Evolutionary conservation across 2,888 invertebrate species (phyloP).

Genomic region (Rhamphomyia laevipes): DNA sequence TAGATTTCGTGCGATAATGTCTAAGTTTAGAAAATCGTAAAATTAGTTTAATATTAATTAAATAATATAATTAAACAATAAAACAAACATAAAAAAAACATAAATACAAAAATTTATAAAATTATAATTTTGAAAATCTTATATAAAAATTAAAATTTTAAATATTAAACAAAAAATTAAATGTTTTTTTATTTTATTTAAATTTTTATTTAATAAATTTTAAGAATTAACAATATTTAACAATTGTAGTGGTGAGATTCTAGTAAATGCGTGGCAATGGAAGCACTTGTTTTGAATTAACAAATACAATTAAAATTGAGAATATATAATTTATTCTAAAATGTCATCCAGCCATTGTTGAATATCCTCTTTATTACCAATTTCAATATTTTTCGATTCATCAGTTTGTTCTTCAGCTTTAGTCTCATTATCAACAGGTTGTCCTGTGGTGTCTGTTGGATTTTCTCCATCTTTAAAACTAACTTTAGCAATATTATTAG

Average conservation of each 20-base stretch:
- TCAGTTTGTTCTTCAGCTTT: neutral
- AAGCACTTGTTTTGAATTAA: neutral
- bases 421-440: neutral
- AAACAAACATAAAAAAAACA: neutral
- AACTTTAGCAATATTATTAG: slow-evolving; percentile 15
- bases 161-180: neutral
- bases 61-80: neutral
- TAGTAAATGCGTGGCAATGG: neutral
- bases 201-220: neutral
- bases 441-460: neutral
- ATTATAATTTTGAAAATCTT: neutral
- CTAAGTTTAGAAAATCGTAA: too few species aligned
- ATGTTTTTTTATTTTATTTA: neutral
- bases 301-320: too few species aligned
- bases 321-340: slow-evolving; percentile 24
- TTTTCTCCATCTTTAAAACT: slow-evolving; percentile 4
- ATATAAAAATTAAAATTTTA: too few species aligned
- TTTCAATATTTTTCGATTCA: slow-evolving; percentile 1
- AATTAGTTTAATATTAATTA: too few species aligned
- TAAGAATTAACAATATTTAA: neutral
- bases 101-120: neutral
- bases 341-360: slow-evolving; percentile 36
- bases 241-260: neutral
- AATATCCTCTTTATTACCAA: slow-evolving; percentile 25
- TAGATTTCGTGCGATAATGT: too few species aligned